Evolutionary conservation across 2,113 vertebrate genomes (phyloP).

Genomic region (Cebidichthys violaceus): DNA sequence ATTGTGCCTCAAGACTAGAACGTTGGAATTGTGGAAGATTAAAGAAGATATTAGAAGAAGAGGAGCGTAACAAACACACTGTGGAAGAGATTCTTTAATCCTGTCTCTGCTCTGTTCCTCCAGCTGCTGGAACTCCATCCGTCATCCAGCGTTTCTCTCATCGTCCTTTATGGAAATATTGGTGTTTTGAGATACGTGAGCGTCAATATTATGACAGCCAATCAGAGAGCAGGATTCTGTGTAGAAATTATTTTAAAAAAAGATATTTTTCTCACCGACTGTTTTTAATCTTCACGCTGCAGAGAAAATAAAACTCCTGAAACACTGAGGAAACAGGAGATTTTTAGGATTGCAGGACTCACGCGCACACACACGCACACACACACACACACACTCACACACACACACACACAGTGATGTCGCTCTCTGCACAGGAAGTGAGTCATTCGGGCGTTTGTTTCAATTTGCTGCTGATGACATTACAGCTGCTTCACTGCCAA

Average conservation of each 20-base stretch:
- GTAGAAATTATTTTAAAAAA: background rate
- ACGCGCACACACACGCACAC: background rate
- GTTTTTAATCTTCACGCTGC: background rate
- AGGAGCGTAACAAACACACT: too few relatives aligned
- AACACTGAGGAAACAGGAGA: background rate
- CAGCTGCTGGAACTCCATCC: too few relatives aligned
- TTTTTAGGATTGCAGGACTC: too few relatives aligned
- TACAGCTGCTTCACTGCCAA: conserved; percentile 30
- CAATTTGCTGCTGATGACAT: conserved; percentile 40
- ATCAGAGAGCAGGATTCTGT: background rate
- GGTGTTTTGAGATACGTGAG: background rate
- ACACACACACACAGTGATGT: conserved; percentile 41
- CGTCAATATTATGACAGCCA: background rate
- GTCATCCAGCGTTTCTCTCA: background rate
- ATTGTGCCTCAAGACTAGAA: too few relatives aligned
- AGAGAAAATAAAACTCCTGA: background rate
- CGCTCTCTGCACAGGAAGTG: conserved; percentile 45
- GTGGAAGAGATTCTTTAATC: too few relatives aligned
- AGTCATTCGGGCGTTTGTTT: conserved; percentile 53
- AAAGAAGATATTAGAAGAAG: too few relatives aligned
- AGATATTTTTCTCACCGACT: too few relatives aligned
- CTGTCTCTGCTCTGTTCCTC: too few relatives aligned
- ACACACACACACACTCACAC: conserved; percentile 4
- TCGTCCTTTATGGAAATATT: background rate
- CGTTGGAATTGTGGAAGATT: too few relatives aligned